Evolutionary conservation across 2,888 invertebrate genomes (phyloP), one percentile per base, ranked within the genome.

Genomic region (Morpho helenor): DNA sequence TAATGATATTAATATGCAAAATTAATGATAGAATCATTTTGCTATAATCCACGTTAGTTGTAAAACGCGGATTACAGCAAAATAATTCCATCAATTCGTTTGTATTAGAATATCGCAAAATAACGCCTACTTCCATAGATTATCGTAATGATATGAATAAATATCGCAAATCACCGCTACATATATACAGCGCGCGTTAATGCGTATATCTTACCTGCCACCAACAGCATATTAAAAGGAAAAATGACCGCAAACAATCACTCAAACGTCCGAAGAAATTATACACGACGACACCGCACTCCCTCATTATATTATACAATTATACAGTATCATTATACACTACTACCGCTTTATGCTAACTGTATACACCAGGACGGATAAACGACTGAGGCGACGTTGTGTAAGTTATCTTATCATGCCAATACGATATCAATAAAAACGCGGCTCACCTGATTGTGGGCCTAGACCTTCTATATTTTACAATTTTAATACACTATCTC

Each of bases 371-470:
- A 78, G 76, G 75, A 72, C 75, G 73, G 69, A 66, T 57, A 57
- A 66, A 68, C 68, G 67, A 71, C 74, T 74, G 79, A 80, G 77
- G 51, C 45, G 49, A 58, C 31, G 54, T 50, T 66, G 77, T 74
- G 71, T 47, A 7, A 73, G 65, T 63, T 81, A 84, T 87, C 87
- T 87, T 85, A 87, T 87, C 52, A 52, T 49, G 59, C 57, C 82
- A 79, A 83, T 82, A 80, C 68, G 74, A 72, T 82, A 82, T 82
- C 81, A 82, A 84, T 84, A 82, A 75, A 68, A 69, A 42, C 60
- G 60, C 52, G 57, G 50, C 60, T 58, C 52, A 58, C 58, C 60
- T 59, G 62, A 53, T 59, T 57, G 60, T 59, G 60, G 63, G 61
- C 71, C 72, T 68, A 71, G 71, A 72, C 72, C 71, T 73, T 73